Conservation (phyloP, 1,140 invertebrate genomes). For the Oryzaephilus surinamensis region DNA sequence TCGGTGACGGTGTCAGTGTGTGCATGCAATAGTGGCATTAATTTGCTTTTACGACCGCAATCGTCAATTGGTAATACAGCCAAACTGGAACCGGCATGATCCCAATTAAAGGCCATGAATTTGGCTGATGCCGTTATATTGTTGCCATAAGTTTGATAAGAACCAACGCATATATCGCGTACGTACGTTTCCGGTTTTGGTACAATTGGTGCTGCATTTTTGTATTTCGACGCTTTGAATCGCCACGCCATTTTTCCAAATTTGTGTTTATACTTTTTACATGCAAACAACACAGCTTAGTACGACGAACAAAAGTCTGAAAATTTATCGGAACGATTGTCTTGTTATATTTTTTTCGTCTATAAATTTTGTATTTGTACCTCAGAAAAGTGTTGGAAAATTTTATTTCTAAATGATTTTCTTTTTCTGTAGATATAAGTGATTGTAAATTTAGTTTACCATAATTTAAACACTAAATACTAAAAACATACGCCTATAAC, state of each 20-base stretch:
- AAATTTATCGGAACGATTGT: no score
- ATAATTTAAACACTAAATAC: no score
- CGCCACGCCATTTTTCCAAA: slow-evolving; percentile 68
- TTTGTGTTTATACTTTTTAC: no score
- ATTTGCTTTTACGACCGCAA: slow-evolving; percentile 74
- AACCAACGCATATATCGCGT: slow-evolving; percentile 77
- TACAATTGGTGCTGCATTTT: slow-evolving; percentile 89
- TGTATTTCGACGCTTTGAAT: slow-evolving; percentile 94
- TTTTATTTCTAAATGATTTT: no score
- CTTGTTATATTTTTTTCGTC: no score
- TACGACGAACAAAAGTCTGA: no score
- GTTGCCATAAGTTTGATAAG: slow-evolving; percentile 86
- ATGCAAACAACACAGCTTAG: no score
- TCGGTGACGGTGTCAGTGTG: slow-evolving; percentile 88
- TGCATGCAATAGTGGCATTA: slow-evolving; percentile 71
- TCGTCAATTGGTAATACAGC: slow-evolving; percentile 77
- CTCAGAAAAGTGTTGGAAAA: no score
- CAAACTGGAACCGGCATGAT: slow-evolving; percentile 74
- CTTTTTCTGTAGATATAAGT: no score
- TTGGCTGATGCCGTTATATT: slow-evolving; percentile 85
- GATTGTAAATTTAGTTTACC: no score
- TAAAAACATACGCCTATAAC: no score
- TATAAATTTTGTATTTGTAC: no score
- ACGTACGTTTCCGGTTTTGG: slow-evolving; percentile 86
- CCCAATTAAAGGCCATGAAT: slow-evolving; percentile 90